Percentiles rank a stretch among this genome's conserved stretches.
phyloP scores from a whole-genome alignment of 2,113 vertebrate species.

The Gallinago paraguaiae region DNA sequence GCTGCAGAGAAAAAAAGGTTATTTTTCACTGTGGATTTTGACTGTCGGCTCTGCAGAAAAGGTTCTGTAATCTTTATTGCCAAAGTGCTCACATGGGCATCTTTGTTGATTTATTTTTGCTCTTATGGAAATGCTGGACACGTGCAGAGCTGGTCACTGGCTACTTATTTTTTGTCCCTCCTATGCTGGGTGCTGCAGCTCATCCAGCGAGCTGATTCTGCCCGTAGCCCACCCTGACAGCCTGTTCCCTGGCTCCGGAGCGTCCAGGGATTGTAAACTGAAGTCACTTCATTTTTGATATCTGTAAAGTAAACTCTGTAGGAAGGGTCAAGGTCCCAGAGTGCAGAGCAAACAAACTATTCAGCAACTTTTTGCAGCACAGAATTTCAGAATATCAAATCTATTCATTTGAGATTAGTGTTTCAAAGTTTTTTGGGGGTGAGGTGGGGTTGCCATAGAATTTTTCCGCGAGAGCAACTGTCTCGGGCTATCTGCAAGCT shows the following conservation, averaged over 20 bases:
- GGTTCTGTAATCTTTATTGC: neutral
- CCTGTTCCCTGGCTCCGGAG: rapidly evolving
- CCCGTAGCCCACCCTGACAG: neutral
- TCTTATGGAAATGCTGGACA: neutral
- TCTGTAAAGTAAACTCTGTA: neutral
- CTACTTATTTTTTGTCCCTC: neutral
- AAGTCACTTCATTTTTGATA: neutral
- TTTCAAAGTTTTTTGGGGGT: neutral
- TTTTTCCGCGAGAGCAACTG: neutral
- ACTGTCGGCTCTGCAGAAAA: neutral
- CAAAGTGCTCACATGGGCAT: neutral
- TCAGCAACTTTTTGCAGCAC: neutral
- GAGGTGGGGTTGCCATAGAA: neutral
- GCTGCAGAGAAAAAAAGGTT: neutral
- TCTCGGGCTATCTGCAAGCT: neutral
- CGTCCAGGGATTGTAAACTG: neutral
- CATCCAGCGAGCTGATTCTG: neutral
- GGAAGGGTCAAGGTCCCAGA: neutral
- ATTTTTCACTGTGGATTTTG: neutral
- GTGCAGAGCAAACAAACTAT: neutral
- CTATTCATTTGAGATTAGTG: neutral
- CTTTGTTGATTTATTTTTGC: neutral
- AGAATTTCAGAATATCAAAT: neutral
- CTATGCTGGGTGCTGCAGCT: neutral
- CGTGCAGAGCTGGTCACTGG: neutral